Conservation (phyloP, 1,140 invertebrate species). For the Drosophila littoralis region DNA sequence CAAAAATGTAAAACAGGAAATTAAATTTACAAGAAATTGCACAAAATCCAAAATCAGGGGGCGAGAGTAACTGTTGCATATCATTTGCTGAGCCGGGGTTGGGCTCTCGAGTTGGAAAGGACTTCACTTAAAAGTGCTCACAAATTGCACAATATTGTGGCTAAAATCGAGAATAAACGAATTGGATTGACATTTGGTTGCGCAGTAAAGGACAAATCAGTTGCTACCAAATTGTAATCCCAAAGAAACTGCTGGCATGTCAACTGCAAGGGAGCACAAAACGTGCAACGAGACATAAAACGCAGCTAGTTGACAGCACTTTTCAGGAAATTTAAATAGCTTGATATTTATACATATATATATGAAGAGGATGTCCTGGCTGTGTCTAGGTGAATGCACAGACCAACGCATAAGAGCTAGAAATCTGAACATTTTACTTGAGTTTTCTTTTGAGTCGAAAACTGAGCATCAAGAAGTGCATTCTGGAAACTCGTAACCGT, state of each 20-base stretch:
- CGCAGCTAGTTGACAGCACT: neutral
- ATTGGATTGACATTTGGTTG: slow-evolving; percentile 9
- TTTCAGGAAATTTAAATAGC: neutral
- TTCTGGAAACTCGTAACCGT: too few species aligned
- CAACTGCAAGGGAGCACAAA: neutral
- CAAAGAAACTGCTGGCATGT: slow-evolving; percentile 11
- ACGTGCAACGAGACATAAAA: neutral
- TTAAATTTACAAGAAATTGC: slow-evolving; percentile 76
- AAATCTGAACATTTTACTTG: too few species aligned
- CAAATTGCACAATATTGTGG: slow-evolving; percentile 44
- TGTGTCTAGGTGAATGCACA: too few species aligned
- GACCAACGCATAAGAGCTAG: too few species aligned
- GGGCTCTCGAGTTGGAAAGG: neutral
- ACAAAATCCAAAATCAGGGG: slow-evolving; percentile 41
- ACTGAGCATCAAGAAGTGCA: too few species aligned
- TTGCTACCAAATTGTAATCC: slow-evolving; percentile 8
- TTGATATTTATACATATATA: neutral
- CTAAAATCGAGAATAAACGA: slow-evolving; percentile 5
- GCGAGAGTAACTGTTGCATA: slow-evolving; percentile 58
- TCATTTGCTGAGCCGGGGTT: slow-evolving; percentile 4
- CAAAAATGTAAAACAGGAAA: slow-evolving; percentile 69
- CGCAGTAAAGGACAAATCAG: neutral
- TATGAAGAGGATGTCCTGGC: too few species aligned
- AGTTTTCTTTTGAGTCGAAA: too few species aligned
- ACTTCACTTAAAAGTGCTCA: slow-evolving; percentile 10